Evolutionary conservation across 2,797 vertebrate genomes (phyloP).

Genomic region (Alosa sapidissima): DNA sequence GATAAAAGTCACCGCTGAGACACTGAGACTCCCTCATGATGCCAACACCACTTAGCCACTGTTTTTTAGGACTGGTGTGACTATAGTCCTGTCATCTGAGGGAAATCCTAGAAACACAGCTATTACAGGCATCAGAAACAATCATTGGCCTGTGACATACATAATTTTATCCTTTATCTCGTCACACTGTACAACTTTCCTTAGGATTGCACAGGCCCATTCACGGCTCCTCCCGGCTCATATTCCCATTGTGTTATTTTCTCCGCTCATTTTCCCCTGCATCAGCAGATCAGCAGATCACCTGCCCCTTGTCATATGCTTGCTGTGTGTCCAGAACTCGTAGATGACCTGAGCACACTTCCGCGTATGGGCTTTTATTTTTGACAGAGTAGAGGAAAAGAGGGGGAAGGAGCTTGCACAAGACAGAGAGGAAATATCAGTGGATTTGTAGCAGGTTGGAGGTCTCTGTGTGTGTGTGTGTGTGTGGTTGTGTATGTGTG

Average conservation of each 20-base stretch:
- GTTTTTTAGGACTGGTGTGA: background rate
- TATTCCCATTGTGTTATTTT: background rate
- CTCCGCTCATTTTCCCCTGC: background rate
- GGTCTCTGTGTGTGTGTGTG: slow-evolving; percentile 38
- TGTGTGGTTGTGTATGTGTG: background rate
- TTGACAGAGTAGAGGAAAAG: background rate
- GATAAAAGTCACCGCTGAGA: background rate
- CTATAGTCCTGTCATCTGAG: background rate
- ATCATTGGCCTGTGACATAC: background rate
- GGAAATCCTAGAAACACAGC: background rate
- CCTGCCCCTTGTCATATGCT: background rate
- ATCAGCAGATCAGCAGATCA: slow-evolving; percentile 14
- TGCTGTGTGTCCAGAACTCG: background rate
- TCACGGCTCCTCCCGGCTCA: background rate
- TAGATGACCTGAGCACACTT: slow-evolving; percentile 12
- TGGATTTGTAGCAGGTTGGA: slow-evolving; percentile 16
- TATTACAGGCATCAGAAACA: background rate
- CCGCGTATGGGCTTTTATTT: background rate
- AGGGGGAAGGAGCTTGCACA: background rate
- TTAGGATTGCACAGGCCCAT: background rate
- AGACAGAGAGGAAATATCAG: slow-evolving; percentile 18
- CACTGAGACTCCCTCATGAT: background rate
- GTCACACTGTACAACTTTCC: background rate
- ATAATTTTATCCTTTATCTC: background rate
- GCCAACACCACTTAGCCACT: background rate